These are phyloP conservation scores for Calycopis cecrops DNA, from an alignment of 1,140 invertebrate species.

Conservation along the genomic window DNA sequence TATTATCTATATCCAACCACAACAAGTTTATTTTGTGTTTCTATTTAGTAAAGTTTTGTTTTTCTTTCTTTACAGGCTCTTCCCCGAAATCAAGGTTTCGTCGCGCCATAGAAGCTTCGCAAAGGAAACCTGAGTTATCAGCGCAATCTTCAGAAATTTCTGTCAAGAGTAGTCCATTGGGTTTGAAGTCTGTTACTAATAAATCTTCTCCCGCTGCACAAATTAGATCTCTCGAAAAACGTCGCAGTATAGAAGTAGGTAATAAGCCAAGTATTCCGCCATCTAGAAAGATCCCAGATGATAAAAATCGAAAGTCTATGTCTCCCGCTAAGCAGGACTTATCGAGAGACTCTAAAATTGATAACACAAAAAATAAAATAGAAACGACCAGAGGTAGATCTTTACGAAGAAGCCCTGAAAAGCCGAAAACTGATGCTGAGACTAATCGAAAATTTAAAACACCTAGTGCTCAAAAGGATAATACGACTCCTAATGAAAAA, in stretches of 20 bases:
- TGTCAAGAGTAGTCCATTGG: constrained; percentile 55
- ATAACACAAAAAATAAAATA: constrained; percentile 46
- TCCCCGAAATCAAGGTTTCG: constrained; percentile 51
- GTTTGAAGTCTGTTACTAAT: constrained; percentile 43
- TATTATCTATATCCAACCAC: no score
- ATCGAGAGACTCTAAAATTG: constrained; percentile 42
- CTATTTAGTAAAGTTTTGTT: constrained; percentile 15
- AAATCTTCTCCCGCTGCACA: constrained; percentile 34
- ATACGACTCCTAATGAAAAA: constrained; percentile 67
- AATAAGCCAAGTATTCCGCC: constrained; percentile 64
- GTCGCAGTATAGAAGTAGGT: constrained; percentile 46
- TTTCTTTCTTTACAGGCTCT: constrained; percentile 59
- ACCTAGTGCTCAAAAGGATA: constrained; percentile 67
- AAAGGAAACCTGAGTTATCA: constrained; percentile 58
- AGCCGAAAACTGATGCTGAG: constrained; percentile 60
- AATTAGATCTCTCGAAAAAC: constrained; percentile 45
- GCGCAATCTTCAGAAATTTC: constrained; percentile 66
- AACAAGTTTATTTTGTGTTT: not conserved
- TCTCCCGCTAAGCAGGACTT: constrained; percentile 56
- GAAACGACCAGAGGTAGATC: constrained; percentile 42
- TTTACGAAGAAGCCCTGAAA: constrained; percentile 53
- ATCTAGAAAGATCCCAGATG: constrained; percentile 55
- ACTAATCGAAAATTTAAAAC: constrained; percentile 56
- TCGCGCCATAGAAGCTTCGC: constrained; percentile 52
- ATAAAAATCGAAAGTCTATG: constrained; percentile 40